These are phyloP conservation scores for Apaloderma vittatum DNA, from an alignment of 2,113 vertebrate genomes.

Conservation along the genomic window DNA sequence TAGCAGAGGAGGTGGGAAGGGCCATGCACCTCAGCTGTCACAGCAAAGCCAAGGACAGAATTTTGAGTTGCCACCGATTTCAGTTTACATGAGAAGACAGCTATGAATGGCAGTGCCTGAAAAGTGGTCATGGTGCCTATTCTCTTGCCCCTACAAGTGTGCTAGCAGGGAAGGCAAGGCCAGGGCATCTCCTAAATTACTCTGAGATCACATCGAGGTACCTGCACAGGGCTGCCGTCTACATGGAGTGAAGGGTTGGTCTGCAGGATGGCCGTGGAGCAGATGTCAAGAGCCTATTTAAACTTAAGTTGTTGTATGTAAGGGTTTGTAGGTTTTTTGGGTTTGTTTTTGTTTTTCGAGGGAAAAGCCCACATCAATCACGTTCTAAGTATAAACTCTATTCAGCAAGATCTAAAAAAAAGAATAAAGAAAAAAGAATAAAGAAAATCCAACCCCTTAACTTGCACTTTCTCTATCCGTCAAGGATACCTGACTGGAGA, in stretches of 20 bases:
- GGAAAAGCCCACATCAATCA: neutral
- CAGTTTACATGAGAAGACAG: neutral
- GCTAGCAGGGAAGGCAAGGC: rapidly evolving
- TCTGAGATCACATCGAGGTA: neutral
- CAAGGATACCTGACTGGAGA: rapidly evolving
- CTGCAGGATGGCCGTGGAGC: neutral
- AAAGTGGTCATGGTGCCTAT: neutral
- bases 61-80: neutral
- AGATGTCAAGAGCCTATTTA: neutral
- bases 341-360: neutral
- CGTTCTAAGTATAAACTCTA: neutral
- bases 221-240: neutral
- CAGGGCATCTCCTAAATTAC: neutral
- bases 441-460: too few species aligned
- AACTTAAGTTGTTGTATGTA: neutral
- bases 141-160: neutral
- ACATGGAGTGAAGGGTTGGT: neutral
- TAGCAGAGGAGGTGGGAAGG: neutral
- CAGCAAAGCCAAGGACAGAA: rapidly evolving
- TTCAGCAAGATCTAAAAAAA: neutral
- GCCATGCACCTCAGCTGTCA: neutral
- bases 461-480: neutral
- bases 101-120: neutral
- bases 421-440: neutral
- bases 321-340: neutral